Evolutionary conservation across 2,888 invertebrate species (phyloP).

Genomic region (Sinodicranocentrus sp.): DNA sequence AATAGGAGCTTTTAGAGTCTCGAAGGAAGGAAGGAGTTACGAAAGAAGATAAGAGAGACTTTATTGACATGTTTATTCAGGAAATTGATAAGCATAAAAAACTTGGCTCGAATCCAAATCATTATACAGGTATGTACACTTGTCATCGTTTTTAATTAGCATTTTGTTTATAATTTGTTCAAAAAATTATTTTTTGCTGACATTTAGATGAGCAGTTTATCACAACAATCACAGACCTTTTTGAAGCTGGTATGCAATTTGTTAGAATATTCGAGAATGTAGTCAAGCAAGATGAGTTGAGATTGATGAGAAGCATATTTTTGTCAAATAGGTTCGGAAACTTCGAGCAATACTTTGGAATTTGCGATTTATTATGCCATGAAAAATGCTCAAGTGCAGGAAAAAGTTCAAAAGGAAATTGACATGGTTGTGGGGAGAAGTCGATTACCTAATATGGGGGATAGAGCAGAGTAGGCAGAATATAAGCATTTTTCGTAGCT

Average conservation of each 20-base stretch:
- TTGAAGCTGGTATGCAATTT: constrained; percentile 70
- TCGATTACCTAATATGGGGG: constrained; percentile 70
- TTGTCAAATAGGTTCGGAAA: constrained; percentile 71
- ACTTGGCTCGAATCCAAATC: constrained; percentile 18
- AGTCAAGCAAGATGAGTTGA: too few species aligned
- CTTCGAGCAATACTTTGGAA: constrained; percentile 71
- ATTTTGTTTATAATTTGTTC: background rate
- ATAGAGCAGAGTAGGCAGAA: background rate
- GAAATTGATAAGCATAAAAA: constrained; percentile 36
- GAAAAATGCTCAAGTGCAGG: constrained; percentile 75
- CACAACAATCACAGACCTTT: constrained; percentile 58
- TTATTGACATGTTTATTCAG: constrained; percentile 44
- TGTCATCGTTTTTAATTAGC: too few species aligned
- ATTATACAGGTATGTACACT: constrained; percentile 17
- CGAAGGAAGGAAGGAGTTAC: constrained; percentile 30
- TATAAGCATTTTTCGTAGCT: too few species aligned
- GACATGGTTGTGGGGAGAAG: constrained; percentile 76
- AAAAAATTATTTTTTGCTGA: too few species aligned
- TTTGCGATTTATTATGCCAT: constrained; percentile 76
- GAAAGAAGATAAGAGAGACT: constrained; percentile 20
- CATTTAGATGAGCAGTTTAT: constrained; percentile 45
- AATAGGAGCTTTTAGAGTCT: constrained; percentile 7
- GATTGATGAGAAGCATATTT: too few species aligned
- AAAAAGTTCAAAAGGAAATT: constrained; percentile 76
- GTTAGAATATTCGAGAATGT: too few species aligned